Base-by-base conservation (phyloP, 2,113 vertebrate genomes). In the Chelonoidis abingdonii region DNA sequence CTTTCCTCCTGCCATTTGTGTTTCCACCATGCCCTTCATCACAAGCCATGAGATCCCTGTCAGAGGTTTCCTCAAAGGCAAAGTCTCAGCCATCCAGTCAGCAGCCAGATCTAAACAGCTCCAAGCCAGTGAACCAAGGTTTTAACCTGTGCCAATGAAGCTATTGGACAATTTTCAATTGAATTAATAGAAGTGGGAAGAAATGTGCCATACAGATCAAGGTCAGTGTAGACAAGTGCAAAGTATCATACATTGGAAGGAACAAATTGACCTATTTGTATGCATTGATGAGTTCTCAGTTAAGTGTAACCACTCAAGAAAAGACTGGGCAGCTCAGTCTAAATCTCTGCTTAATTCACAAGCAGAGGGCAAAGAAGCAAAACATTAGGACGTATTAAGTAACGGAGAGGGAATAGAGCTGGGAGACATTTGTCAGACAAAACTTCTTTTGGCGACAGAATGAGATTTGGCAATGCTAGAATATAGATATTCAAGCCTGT, bases 201-300 rank as follows among this genome's bases (percentile, higher is more conserved):
- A 17, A 62, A 22, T 72, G 69, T 41, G n/a, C 21, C n/a, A n/a
- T 75, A 24, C 69, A 75, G n/a, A 31, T 62, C n/a, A 75, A 41
- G 21, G 35, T 75, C 69, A 75, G 69, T 44, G 72, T 44, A 25
- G 11, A 76, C 38, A 84, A 59, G 21, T 2, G 44, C 83, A 12
- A 89, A 81, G n/a, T 65, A 82, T 52, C 12, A 6, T 38, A 5
- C 22, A 24, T 8, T 8, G 13, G 27, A 75, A 72, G 8, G 21
- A 75, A 41, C 31, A 41, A 27, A 7, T 8, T 57, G 65, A 44
- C 44, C 72, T 17, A 56, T 21, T 54, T 52, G 8, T 83, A 57
- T 10, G 0, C 0, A 38, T 2, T 41, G 6, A 7, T 49, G 24
- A 54, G 25, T 29, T 84, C 38, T 69, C 50, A 83, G 69, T 53